A percentile compares a stretch with the other conserved stretches of the same genome.
Conservation (phyloP, 2,797 vertebrate species). For the Sardinella longiceps region DNA sequence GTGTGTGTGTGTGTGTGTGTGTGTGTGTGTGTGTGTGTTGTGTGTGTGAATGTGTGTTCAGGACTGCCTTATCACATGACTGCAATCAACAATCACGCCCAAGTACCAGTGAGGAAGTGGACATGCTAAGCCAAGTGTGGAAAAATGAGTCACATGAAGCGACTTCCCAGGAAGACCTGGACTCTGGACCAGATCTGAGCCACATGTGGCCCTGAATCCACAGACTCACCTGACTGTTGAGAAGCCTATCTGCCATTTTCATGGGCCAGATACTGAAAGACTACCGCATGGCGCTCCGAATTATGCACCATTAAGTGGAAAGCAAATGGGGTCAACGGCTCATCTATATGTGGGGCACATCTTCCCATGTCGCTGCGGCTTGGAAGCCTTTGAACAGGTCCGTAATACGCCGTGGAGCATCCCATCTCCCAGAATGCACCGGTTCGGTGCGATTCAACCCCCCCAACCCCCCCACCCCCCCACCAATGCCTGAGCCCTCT, state of each 20-base stretch:
- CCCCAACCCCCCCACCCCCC: background rate
- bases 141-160: background rate
- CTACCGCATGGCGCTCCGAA: background rate
- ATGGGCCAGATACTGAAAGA: background rate
- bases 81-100: background rate
- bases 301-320: conserved; percentile 9
- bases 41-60: background rate
- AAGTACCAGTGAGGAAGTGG: background rate
- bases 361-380: background rate
- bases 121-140: too few relatives aligned
- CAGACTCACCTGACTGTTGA: too few relatives aligned
- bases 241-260: background rate
- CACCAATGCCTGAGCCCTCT: background rate
- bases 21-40: background rate
- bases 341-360: background rate
- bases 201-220: background rate
- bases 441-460: background rate
- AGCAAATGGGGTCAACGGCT: conserved; percentile 8
- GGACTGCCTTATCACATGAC: background rate
- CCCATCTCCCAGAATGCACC: conserved; percentile 6
- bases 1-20: background rate
- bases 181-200: background rate
- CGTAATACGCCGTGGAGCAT: background rate
- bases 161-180: background rate
- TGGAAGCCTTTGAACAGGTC: conserved; percentile 15